phyloP scores from a whole-genome alignment of 2,888 invertebrate species.

The Cheilosia impressa region DNA sequence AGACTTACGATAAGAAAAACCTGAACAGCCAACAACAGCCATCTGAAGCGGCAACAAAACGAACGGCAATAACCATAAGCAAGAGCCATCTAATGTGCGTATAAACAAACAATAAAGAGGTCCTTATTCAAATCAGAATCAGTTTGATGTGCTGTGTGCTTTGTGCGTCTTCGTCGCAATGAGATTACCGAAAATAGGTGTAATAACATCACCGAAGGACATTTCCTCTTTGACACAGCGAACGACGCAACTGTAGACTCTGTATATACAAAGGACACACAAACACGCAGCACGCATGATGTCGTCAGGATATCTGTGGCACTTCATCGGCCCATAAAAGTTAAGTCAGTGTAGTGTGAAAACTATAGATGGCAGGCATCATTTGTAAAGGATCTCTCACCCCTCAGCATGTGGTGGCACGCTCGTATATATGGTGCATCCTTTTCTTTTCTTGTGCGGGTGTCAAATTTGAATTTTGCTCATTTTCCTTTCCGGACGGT shows the following conservation, averaged over 20 bases:
- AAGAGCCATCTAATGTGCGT: slow-evolving; percentile 76
- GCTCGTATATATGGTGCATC: slow-evolving; percentile 42
- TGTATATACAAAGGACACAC: slow-evolving; percentile 34
- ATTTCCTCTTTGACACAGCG: slow-evolving; percentile 54
- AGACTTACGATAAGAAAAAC: slow-evolving; percentile 60
- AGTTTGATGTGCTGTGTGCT: slow-evolving; percentile 58
- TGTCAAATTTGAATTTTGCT: slow-evolving; percentile 73
- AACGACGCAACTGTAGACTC: slow-evolving; percentile 1
- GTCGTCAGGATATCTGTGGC: slow-evolving; percentile 69
- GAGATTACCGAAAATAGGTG: slow-evolving; percentile 77
- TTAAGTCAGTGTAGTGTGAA: slow-evolving; percentile 76
- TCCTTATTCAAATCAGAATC: slow-evolving; percentile 78
- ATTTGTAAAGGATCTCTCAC: slow-evolving; percentile 45
- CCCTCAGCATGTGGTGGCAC: slow-evolving; percentile 24
- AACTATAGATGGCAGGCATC: slow-evolving; percentile 66
- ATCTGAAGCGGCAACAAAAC: slow-evolving; percentile 60
- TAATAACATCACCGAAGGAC: slow-evolving; percentile 76
- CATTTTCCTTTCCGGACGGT: slow-evolving; percentile 72
- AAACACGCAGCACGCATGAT: slow-evolving; percentile 69
- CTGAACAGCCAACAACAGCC: slow-evolving; percentile 14
- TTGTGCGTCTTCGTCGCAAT: slow-evolving; percentile 68
- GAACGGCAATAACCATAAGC: slow-evolving; percentile 73
- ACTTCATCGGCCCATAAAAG: slow-evolving; percentile 74
- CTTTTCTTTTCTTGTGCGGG: slow-evolving; percentile 44
- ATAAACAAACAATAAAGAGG: slow-evolving; percentile 78